A percentile compares a stretch with the other conserved stretches of the same genome.
phyloP scores from a whole-genome alignment of 2,113 vertebrate genomes.

The Engystomops pustulosus region DNA sequence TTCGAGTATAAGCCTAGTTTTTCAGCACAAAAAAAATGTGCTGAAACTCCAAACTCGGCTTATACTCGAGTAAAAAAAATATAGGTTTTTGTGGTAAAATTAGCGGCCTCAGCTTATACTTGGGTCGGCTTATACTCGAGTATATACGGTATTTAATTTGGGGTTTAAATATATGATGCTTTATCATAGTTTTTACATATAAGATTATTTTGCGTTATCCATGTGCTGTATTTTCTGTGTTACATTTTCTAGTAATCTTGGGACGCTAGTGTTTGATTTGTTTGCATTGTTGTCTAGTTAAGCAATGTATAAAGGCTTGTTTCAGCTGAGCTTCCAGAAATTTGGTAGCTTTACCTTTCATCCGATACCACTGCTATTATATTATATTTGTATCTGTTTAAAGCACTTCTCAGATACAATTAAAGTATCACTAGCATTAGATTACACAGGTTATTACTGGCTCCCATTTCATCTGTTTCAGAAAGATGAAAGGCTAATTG shows the following conservation, averaged over 20 bases:
- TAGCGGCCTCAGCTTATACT: no score
- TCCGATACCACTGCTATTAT: slow-evolving; percentile 37
- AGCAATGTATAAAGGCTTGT: neutral
- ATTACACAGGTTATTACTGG: slow-evolving; percentile 57
- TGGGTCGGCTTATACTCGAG: no score
- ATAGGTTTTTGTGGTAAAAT: no score
- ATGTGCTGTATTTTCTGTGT: no score
- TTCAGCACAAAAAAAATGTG: no score
- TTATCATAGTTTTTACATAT: no score
- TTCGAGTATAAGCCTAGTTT: no score
- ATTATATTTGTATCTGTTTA: slow-evolving; percentile 57
- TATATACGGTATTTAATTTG: no score
- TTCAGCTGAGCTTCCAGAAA: slow-evolving; percentile 42
- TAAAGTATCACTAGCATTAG: slow-evolving; percentile 60
- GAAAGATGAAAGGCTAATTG: slow-evolving; percentile 57
- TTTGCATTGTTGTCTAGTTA: neutral
- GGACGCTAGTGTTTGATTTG: neutral
- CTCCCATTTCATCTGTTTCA: slow-evolving; percentile 56
- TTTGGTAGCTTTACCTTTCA: slow-evolving; percentile 47
- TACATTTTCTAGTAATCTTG: neutral
- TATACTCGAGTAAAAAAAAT: no score
- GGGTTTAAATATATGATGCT: no score
- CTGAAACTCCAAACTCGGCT: no score
- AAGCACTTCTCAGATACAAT: slow-evolving; percentile 59
- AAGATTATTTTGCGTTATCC: no score